Percentiles rank a stretch among this genome's conserved stretches.
Evolutionary conservation across 2,797 vertebrate genomes (phyloP).

Genomic region (Dendrocincla fuliginosa): DNA sequence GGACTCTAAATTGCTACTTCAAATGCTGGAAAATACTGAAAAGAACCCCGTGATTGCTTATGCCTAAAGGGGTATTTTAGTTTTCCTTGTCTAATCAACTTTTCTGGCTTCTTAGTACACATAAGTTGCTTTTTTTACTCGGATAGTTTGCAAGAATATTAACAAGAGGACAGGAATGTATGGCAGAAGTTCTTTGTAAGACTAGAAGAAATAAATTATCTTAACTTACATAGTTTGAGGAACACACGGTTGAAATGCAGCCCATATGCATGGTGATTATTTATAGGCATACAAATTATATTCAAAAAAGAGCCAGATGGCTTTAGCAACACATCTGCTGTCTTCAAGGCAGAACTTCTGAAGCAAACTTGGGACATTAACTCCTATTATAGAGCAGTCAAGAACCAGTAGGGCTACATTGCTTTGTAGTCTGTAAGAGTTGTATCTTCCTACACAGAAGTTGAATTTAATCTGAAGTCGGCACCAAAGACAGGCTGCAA

Average conservation of each 20-base stretch:
- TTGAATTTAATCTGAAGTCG: conserved; percentile 32
- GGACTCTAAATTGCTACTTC: conserved; percentile 62
- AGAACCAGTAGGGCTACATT: conserved; percentile 41
- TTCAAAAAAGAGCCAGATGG: conserved; percentile 74
- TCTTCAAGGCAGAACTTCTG: conserved; percentile 65
- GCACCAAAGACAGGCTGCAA: conserved; percentile 28
- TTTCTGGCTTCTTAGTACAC: conserved; percentile 30
- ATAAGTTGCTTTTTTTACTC: conserved; percentile 26
- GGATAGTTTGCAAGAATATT: conserved; percentile 54
- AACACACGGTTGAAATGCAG: conserved; percentile 55
- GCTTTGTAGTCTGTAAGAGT: conserved; percentile 43
- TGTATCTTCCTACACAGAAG: conserved; percentile 35
- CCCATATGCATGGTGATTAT: conserved; percentile 71
- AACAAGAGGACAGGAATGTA: conserved; percentile 52
- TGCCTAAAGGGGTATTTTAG: conserved; percentile 15
- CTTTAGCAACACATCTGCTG: conserved; percentile 72
- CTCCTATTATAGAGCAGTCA: conserved; percentile 51
- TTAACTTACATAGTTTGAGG: conserved; percentile 62
- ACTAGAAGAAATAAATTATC: conserved; percentile 54
- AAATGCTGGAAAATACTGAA: conserved; percentile 41
- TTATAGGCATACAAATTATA: conserved; percentile 76
- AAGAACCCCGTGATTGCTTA: conserved; percentile 39
- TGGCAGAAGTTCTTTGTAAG: conserved; percentile 52
- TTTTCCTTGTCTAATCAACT: conserved; percentile 50
- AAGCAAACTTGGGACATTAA: conserved; percentile 62